Evolutionary conservation across 2,113 vertebrate species (phyloP), one percentile per base, ranked within the genome.

Genomic region (Halichoeres trimaculatus): DNA sequence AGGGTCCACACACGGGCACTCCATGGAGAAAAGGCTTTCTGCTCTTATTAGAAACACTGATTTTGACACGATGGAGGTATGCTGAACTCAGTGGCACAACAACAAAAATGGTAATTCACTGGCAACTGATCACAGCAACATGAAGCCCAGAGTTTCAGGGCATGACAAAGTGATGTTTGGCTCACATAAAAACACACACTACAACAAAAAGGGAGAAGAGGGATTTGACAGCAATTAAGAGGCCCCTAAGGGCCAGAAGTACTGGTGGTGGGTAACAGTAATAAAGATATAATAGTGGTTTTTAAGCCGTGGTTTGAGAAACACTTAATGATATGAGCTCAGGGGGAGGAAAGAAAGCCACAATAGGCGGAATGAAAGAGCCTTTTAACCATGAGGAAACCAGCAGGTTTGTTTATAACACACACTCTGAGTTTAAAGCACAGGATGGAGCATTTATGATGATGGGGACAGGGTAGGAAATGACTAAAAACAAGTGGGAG

Each of bases 381-480:
- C 62, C 87, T 88, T 89, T 88, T 64, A 81, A 85, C 36, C 7
- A 36, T 11, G 59, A 59, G 52, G 74, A 87, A 91, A 85, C 68
- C 81, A 72, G 78, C 47, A 66, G 43, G 74, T 12, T 20, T 72
- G 68, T 72, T 83, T 58, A 56, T 56, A 86, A 83, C 55, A 86
- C 53, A 72, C 22, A 82, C 55, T 81, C 59, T 75, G 11, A 64
- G 59, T 84, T 80, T 59, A 81, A 88, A 90, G 80, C 26, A 73
- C 64, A 80, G 80, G 85, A 87, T 85, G 76, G 63, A 50, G 38
- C 26, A 0, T 77, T 80, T 72, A 76, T 68, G 70, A 80, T 69
- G 71, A 85, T 82, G 59, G 60, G 56, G 65, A 70, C 63, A 67
- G 52, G 55, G 61, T 4, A 64, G 73, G 80, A 87, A 86, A 78